Evolutionary conservation across 2,113 vertebrate genomes (phyloP).

Genomic region (Pampusana beccarii): DNA sequence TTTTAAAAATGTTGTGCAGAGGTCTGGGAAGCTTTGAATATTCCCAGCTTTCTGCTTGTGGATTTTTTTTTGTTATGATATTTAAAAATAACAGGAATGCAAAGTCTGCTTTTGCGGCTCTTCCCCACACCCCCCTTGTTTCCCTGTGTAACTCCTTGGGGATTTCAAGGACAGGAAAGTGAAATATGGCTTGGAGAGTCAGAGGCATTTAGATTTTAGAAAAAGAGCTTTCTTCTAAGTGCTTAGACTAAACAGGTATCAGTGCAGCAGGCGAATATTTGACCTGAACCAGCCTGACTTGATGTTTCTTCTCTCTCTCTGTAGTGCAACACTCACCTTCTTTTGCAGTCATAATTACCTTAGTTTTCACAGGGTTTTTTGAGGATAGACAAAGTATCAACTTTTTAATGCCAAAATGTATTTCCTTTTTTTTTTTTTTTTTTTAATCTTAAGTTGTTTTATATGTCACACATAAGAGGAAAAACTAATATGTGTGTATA

Average conservation of each 20-base stretch:
- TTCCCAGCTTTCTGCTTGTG: constrained; percentile 4
- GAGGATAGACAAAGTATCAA: neutral
- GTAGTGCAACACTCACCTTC: neutral
- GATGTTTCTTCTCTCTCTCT: neutral
- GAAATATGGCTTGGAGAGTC: neutral
- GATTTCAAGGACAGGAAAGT: constrained; percentile 32
- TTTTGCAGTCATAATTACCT: neutral
- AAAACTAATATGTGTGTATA: neutral
- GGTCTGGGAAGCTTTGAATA: constrained; percentile 9
- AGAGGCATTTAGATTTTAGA: neutral
- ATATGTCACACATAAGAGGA: neutral
- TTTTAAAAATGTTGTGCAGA: constrained; percentile 22
- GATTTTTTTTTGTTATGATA: constrained; percentile 19
- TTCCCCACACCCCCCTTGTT: neutral
- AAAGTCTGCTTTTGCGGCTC: neutral
- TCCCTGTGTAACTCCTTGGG: neutral
- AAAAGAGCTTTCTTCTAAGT: neutral
- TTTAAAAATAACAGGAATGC: constrained; percentile 47
- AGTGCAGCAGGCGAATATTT: neutral
- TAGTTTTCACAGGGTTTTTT: neutral
- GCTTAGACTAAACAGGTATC: constrained; percentile 13
- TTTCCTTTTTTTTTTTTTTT: neutral
- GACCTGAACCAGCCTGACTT: neutral
- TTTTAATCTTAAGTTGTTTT: neutral
- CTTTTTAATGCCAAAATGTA: neutral